Base-by-base conservation (phyloP, 2,113 vertebrate genomes). In the Notarius lentiginosus region DNA sequence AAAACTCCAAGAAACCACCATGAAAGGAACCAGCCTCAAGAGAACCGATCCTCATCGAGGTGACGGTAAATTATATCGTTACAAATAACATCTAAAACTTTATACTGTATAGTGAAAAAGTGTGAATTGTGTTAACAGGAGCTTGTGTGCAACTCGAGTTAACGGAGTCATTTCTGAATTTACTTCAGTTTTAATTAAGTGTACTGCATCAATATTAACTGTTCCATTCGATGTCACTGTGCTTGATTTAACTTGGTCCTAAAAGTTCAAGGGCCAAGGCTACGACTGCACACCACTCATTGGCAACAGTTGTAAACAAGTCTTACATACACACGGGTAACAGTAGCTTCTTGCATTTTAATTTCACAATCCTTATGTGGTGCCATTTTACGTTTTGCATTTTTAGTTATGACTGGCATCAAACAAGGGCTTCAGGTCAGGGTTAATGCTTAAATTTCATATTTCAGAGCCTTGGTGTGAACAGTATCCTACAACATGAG, bases 381-480 rank as follows among this genome's bases (percentile, higher is more conserved):
- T 12, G 27, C 1, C 24, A 61, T 61, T 27, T 7, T 63, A 63
- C 5, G 58, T 17, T 61, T 61, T 61, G 4, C 24, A 58, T 34
- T 58, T n/a, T 65, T n/a, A 65, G 63, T 24, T 65, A 11, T 10
- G 9, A n/a, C 8, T 17, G 56, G 56, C 56, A 61, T 61, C 18
- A 61, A 61, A 61, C 58, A 61, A 61, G 7, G 60, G 5, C 4
- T 22, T 61, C 1, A 58, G 47, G 60, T 4, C 55, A 63, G 47
- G 47, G 56, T 72, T 82, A 34, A 8, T 0, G 76, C 73, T 80
- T 88, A 77, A 83, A 24, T 85, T 73, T 79, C 24, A 5, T 7
- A 65, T 85, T 70, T 88, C 24, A 27, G 63, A 65, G 3, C 63
- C 2, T 0, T 14, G 12, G 82, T n/a, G 27, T 18, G 12, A 20